Evolutionary conservation across 1,140 invertebrate species (phyloP).

Genomic region (Bombus huntii): DNA sequence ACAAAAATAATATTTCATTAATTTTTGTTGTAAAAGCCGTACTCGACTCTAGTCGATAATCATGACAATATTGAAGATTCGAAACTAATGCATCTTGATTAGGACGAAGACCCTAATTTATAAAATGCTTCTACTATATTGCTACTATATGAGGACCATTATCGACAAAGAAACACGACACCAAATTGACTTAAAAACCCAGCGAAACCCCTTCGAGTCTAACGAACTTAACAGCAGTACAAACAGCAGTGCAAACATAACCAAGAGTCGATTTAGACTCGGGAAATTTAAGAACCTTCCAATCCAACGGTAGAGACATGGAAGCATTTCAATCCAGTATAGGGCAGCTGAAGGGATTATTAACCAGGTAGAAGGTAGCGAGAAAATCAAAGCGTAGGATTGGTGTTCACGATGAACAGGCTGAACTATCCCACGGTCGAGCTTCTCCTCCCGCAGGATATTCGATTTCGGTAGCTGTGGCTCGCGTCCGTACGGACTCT

Average conservation of each 20-base stretch:
- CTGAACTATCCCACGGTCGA: conserved; percentile 54
- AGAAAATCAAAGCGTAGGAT: background rate
- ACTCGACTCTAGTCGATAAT: too few species aligned
- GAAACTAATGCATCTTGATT: too few species aligned
- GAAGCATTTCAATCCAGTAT: background rate
- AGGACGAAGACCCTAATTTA: too few species aligned
- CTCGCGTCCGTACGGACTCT: conserved; percentile 40
- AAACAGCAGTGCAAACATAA: conserved; percentile 7
- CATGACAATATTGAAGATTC: too few species aligned
- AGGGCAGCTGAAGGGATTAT: conserved; percentile 3
- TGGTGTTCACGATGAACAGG: background rate
- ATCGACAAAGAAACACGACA: background rate
- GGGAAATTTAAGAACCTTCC: background rate
- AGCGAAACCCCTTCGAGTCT: background rate
- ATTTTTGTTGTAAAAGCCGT: too few species aligned
- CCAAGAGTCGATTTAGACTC: background rate
- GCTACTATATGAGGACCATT: background rate
- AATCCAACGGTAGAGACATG: background rate
- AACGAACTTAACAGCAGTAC: background rate
- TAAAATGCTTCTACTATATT: too few species aligned
- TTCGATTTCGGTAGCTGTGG: conserved; percentile 66
- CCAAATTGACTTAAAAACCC: background rate
- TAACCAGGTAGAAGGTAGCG: background rate
- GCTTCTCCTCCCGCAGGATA: conserved; percentile 39
- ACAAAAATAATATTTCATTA: too few species aligned